Percentiles rank a stretch among this genome's conserved stretches.
Conservation (phyloP, 92 coral and sea anemone species). For the Virgularia gustaviana region DNA sequence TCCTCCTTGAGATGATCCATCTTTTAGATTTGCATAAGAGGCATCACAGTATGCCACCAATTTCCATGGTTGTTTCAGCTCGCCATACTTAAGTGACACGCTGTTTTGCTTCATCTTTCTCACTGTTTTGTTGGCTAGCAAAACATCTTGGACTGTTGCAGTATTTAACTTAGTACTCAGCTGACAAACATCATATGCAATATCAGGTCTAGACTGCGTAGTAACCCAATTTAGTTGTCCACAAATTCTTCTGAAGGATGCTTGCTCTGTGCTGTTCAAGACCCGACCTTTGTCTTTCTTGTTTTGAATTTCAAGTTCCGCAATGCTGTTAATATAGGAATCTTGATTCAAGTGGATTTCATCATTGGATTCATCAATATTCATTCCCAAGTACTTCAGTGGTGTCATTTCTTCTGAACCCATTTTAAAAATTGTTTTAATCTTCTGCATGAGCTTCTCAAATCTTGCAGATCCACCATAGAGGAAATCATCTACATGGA, state of each 20-base stretch:
- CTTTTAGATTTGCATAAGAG: conserved; percentile 27
- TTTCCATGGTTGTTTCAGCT: conserved; percentile 2
- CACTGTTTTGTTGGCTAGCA: too few species aligned
- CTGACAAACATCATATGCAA: conserved; percentile 17
- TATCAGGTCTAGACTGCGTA: conserved; percentile 5
- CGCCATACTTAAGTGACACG: not conserved
- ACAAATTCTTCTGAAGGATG: not conserved
- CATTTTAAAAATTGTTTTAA: too few species aligned
- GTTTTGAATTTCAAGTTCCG: not conserved
- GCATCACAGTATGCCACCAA: conserved; percentile 32
- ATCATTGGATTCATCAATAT: not conserved
- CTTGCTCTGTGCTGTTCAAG: not conserved
- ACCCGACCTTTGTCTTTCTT: not conserved
- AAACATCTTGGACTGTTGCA: conserved; percentile 19
- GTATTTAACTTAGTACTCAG: not conserved
- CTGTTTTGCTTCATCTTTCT: not conserved
- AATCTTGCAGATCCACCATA: too few species aligned
- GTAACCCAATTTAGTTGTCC: conserved; percentile 8
- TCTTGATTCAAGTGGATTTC: not conserved
- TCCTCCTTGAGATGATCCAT: conserved; percentile 35
- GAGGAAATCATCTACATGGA: not conserved
- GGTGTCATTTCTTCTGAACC: conserved; percentile 2
- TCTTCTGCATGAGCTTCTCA: too few species aligned
- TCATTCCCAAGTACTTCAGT: not conserved
- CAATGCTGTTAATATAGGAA: not conserved